phyloP scores from a whole-genome alignment of 1,140 invertebrate genomes.

The Ridgeia piscesae region DNA sequence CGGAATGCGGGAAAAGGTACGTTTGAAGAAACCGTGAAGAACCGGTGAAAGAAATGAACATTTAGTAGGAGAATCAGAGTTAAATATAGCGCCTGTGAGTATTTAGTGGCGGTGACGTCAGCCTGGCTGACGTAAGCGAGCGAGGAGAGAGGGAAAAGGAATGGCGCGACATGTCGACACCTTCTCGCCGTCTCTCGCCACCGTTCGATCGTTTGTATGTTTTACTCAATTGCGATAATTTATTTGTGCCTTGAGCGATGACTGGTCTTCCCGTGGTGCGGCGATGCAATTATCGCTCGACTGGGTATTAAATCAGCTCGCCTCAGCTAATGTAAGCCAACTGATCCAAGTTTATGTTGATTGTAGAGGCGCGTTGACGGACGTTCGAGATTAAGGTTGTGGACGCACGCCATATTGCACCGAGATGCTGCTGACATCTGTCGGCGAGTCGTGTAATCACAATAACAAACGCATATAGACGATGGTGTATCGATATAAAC shows the following conservation, averaged over 20 bases:
- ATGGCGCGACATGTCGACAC: neutral
- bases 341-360: conserved; percentile 1
- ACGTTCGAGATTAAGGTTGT: neutral
- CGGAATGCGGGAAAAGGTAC: neutral
- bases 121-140: neutral
- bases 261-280: neutral
- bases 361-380: neutral
- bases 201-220: neutral
- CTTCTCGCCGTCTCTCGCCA: neutral
- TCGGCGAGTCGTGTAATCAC: neutral
- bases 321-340: neutral
- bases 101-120: neutral
- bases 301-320: neutral
- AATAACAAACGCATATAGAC: neutral
- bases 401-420: neutral
- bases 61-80: neutral
- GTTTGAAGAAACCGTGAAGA: neutral
- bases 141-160: neutral
- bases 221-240: conserved; percentile 6
- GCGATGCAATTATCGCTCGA: neutral
- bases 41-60: neutral
- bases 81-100: neutral
- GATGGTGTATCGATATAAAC: too few relatives aligned
- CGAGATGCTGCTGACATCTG: neutral
- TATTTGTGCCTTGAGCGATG: neutral